phyloP scores from a whole-genome alignment of 2,797 vertebrate genomes.

The Scolopax bukidnonensis region DNA sequence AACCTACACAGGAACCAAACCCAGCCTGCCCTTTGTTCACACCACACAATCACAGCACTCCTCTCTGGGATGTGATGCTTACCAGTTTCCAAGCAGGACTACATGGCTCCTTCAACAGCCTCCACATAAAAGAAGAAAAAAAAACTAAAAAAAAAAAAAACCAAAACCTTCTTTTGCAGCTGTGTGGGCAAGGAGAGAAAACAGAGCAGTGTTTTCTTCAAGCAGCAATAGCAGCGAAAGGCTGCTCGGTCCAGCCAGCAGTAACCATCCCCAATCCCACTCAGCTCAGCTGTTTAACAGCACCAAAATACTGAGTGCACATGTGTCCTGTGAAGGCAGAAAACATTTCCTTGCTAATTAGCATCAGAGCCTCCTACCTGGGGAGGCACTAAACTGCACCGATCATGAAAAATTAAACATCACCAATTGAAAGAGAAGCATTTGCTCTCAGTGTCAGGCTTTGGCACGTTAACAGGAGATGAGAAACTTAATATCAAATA shows the following conservation, averaged over 20 bases:
- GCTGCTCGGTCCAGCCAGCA: background rate
- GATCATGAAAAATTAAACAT: conserved; percentile 74
- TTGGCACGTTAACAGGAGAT: conserved; percentile 5
- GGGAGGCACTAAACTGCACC: conserved; percentile 51
- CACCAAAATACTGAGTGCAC: background rate
- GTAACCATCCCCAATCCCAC: background rate
- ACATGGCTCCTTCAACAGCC: background rate
- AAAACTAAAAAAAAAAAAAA: background rate
- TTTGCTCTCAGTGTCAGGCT: background rate
- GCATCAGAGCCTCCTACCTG: conserved; percentile 41
- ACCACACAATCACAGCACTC: background rate
- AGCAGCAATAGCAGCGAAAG: background rate
- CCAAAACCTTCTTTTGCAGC: background rate
- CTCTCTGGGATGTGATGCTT: background rate
- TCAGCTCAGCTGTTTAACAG: background rate
- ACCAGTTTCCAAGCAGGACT: background rate
- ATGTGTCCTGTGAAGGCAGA: background rate
- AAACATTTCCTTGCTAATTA: conserved; percentile 61
- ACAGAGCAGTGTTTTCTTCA: background rate
- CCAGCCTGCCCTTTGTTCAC: background rate
- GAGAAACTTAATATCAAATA: background rate
- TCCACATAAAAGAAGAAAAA: background rate
- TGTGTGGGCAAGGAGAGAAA: background rate
- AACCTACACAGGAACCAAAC: background rate
- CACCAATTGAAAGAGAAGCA: background rate